These are phyloP conservation scores for Heliconius aoede DNA, from an alignment of 2,888 invertebrate genomes.

Conservation along the genomic window DNA sequence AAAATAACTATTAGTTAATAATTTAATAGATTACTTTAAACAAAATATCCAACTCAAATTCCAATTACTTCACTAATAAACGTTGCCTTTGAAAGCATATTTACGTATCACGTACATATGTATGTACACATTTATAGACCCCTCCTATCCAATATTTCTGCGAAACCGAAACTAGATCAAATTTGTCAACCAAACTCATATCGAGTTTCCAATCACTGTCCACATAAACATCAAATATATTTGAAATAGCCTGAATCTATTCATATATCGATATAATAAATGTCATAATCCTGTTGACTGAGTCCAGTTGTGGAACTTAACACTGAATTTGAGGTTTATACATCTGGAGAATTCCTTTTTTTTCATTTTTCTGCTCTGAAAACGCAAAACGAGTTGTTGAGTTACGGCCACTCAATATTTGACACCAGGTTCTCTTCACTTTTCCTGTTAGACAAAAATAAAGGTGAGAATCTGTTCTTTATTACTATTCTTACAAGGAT, in stretches of 20 bases:
- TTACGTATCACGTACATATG: neutral
- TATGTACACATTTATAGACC: neutral
- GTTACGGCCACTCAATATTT: too few species aligned
- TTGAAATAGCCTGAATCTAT: neutral
- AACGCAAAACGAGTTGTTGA: too few species aligned
- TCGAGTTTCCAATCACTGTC: slow-evolving; percentile 23
- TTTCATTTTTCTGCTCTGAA: too few species aligned
- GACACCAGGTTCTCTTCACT: too few species aligned
- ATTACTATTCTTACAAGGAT: too few species aligned
- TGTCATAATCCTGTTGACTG: too few species aligned
- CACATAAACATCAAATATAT: slow-evolving; percentile 40
- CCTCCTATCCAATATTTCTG: slow-evolving; percentile 8
- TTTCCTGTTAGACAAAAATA: too few species aligned
- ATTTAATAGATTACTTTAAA: neutral
- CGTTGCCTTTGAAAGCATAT: neutral
- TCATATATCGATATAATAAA: too few species aligned
- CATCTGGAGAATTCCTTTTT: too few species aligned
- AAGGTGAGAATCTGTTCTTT: too few species aligned
- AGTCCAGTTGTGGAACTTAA: neutral
- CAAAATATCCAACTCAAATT: neutral
- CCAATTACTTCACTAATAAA: neutral
- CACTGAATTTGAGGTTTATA: neutral
- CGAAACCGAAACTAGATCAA: slow-evolving; percentile 18
- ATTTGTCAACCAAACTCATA: slow-evolving; percentile 14
- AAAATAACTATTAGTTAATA: neutral